phyloP scores from a whole-genome alignment of 2,113 vertebrate species.

The Pristiophorus japonicus region DNA sequence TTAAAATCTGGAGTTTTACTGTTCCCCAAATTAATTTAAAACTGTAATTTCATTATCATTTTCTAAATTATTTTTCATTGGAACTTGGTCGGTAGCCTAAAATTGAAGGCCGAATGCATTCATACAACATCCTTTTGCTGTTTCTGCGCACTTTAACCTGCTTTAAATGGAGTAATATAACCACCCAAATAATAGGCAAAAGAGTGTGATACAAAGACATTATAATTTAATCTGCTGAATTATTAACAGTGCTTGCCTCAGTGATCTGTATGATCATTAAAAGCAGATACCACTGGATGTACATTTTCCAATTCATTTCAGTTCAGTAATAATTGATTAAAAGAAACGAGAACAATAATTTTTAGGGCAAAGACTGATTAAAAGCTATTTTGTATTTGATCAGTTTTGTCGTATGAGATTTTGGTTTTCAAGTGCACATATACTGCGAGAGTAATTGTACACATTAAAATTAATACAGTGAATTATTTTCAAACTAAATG shows the following conservation, averaged over 20 bases:
- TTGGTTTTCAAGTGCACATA: not conserved
- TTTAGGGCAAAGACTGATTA: not conserved
- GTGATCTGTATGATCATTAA: not conserved
- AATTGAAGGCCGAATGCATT: slow-evolving; percentile 14
- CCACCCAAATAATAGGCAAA: not conserved
- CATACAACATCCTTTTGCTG: not conserved
- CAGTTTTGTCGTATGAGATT: not conserved
- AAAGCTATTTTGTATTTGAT: not conserved
- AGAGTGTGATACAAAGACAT: not conserved
- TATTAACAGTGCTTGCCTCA: not conserved
- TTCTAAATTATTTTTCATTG: slow-evolving; percentile 4
- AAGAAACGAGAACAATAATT: not conserved
- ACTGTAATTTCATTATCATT: not conserved
- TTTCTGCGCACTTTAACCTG: not conserved
- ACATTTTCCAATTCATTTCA: not conserved
- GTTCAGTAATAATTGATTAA: not conserved
- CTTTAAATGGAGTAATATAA: not conserved
- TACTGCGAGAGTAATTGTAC: not conserved
- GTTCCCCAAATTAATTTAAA: slow-evolving; percentile 16
- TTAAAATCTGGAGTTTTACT: not conserved
- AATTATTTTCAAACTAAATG: not conserved
- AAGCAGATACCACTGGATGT: not conserved
- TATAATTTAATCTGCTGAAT: not conserved
- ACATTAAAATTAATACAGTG: not conserved
- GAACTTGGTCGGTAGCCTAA: not conserved